Evolutionary conservation across 2,888 invertebrate genomes (phyloP), one percentile per base, ranked within the genome.

Genomic region (Cephus pulcher): DNA sequence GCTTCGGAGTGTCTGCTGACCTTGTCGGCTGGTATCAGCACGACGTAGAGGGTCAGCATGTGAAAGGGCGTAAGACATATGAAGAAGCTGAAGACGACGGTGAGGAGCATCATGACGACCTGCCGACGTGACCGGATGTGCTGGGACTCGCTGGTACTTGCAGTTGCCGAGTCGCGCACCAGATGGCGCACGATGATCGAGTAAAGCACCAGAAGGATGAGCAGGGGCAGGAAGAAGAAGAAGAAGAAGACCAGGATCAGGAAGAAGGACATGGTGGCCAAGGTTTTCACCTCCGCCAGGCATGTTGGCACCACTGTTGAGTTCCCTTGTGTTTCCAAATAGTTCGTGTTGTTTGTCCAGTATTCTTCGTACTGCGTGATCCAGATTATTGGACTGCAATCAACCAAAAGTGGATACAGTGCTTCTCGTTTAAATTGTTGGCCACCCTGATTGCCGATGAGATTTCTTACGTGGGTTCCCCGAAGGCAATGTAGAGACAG

Each of bases 71-170:
- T 94, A 74, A 98, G 92, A 89, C 98, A 98, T 56, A 97, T 91
- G 92, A 98, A 98, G 90, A 98, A 98, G 86, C 97, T 96, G 76
- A 97, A 90, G 4, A 97, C 97, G 32, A 97, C 97, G 1, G 97
- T 96, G 73, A 96, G 95, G 79, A 97, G 93, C 97, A 97, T 97
- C 78, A 97, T 91, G 69, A 97, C 97, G 33, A 97, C 97, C 93
- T 97, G 97, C 86, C 94, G 94, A 84, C 96, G 93, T 0, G 96
- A 96, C 87, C 96, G 93, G 11, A 94, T 92, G 81, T 95, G 95
- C 88, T 95, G 95, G 74, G 94, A 95, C 81, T 96, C 95, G 78
- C 95, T 94, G 82, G 95, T 95, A 90, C 95, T 96, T 84, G 95
- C 95, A 91, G 95, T 95, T 74, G 95, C 94, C 9, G 93, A 93